Conservation (phyloP, 2,888 invertebrate species). For the Limnephilus marmoratus region DNA sequence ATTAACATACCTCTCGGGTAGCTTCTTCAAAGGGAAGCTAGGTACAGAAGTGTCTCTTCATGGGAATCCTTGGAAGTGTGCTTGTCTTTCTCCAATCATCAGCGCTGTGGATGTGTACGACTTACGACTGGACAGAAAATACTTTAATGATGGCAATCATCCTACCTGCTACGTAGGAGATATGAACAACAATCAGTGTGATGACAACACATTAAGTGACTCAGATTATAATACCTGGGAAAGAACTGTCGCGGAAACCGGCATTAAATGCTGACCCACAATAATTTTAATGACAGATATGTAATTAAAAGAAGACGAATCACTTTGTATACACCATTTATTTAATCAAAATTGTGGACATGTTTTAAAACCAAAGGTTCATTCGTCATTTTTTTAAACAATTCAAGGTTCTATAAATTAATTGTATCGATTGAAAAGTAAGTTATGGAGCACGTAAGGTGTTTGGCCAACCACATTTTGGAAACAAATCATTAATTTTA, state of each 20-base stretch:
- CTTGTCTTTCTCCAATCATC: neutral
- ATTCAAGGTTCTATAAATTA: too few species aligned
- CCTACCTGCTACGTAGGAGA: neutral
- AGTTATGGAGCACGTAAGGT: too few species aligned
- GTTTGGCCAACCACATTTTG: too few species aligned
- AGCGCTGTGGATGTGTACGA: neutral
- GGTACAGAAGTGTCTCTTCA: neutral
- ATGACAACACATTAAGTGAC: neutral
- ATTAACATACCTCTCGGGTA: neutral
- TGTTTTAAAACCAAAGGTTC: too few species aligned
- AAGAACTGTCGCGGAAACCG: slow-evolving; percentile 41
- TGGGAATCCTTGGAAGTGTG: slow-evolving; percentile 28
- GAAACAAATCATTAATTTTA: too few species aligned
- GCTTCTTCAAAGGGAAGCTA: neutral
- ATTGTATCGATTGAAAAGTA: too few species aligned
- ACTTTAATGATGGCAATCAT: neutral
- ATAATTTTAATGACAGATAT: neutral
- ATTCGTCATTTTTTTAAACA: too few species aligned
- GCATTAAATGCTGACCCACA: neutral
- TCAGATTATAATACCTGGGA: neutral
- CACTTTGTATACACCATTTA: too few species aligned
- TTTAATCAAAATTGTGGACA: too few species aligned
- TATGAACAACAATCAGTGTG: neutral
- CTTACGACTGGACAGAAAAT: neutral
- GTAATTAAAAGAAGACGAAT: too few species aligned